Conservation (phyloP, 2,888 invertebrate species). For the Apamea monoglypha region DNA sequence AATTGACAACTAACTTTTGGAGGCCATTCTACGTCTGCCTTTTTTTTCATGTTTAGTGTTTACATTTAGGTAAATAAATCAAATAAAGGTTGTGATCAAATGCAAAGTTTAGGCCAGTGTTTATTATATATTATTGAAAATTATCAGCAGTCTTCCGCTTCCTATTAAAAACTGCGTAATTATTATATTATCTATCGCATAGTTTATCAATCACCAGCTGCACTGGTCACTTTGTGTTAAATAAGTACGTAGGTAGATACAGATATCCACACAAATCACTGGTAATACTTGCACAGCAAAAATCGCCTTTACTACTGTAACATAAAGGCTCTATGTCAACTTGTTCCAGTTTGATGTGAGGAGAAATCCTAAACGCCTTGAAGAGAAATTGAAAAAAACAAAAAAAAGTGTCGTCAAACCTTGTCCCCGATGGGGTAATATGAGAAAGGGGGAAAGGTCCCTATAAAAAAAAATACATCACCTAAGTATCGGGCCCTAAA, state of each 20-base stretch:
- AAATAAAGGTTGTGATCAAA: not conserved
- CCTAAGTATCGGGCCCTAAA: too few species aligned
- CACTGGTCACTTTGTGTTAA: not conserved
- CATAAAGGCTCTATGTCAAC: not conserved
- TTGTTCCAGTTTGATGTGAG: too few species aligned
- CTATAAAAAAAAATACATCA: not conserved
- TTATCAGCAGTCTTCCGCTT: not conserved
- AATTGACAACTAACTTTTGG: too few species aligned
- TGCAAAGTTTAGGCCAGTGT: not conserved
- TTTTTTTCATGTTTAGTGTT: not conserved
- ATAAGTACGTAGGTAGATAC: not conserved
- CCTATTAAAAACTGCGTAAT: not conserved
- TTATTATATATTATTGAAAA: not conserved
- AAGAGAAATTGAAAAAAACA: not conserved
- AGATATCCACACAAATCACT: too few species aligned
- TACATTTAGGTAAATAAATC: not conserved
- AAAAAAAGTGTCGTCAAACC: not conserved
- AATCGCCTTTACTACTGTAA: not conserved
- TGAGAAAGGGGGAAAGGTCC: not conserved
- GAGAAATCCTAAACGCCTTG: not conserved
- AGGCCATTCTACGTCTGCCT: too few species aligned
- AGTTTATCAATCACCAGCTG: conserved; percentile 7
- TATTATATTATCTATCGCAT: not conserved
- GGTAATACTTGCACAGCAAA: not conserved
- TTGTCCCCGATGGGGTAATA: not conserved